Base-by-base conservation (phyloP, 2,113 vertebrate species). In the Phrynocephalus versicolor region DNA sequence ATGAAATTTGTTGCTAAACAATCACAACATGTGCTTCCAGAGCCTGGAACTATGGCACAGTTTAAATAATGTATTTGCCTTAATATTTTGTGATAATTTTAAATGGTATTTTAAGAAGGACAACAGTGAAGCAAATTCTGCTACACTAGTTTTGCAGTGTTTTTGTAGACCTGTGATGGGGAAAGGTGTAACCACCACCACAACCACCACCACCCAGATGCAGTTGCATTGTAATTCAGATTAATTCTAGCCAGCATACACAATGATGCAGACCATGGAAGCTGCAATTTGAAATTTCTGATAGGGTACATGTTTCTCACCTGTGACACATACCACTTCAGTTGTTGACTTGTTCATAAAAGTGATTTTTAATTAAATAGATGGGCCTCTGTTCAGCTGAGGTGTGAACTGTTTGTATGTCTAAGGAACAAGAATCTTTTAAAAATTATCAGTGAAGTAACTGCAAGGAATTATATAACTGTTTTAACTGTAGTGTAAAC, bases 391-490 rank as follows among this genome's bases (percentile, higher is more conserved):
- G 23, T 80, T 0, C 69, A n/a, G 14, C 8, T 30, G 6, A 75
- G 33, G 70, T 41, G 4, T 73, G 62, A 8, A 35, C 85, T 71
- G 37, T 70, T 81, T 51, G 8, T 0, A 1, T 70, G 71, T 62
- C 12, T 58, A 74, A 74, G 21, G 76, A 74, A 64, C 23, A 4
- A 16, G 60, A 16, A 30, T 83, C 10, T 57, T 57, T 8, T 1
- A 69, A 72, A 86, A 4, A 9, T 30, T 83, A 82, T 0, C 16
- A 77, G 81, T 89, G 39, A 1, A 23, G 19, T 57, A 39, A 58
- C 15, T 57, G 0, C 74, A 57, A 0, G 3, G 14, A 39, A 13
- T 18, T 33, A 39, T 18, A 51, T 2, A 67, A 27, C 30, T 35
- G 16, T 83, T 13, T 13, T 85, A 2, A 79, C 25, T 41, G 80